Base-by-base conservation (phyloP, 2,797 vertebrate genomes). In the Spinus pinus region DNA sequence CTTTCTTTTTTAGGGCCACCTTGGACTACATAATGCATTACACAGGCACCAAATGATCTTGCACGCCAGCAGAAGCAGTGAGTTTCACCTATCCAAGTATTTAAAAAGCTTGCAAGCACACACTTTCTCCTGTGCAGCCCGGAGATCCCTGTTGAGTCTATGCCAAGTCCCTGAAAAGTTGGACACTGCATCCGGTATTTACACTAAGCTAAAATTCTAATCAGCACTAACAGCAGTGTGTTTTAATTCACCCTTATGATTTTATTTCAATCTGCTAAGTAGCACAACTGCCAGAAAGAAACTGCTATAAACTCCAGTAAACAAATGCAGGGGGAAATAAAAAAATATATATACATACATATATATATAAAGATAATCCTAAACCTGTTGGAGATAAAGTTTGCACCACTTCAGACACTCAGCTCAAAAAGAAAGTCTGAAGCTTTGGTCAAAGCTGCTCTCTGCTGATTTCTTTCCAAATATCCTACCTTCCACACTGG, bases 231-330 rank as follows among this genome's bases (percentile, higher is more conserved):
- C 97, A 98, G 97, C 97, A 98, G 97, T 98, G 98, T 98, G 98
- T 98, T 98, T 98, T 98, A 98, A 98, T 98, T 98, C 97, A 97
- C 97, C 97, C 97, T 98, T 98, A 98, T 97, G 98, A 98, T 98
- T 98, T 98, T 98, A 98, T 98, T 98, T 98, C 98, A 98, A 98
- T 98, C 97, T 98, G 97, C 97, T 98, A 97, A 98, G 97, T 94
- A 98, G 97, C 97, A 98, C 97, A 97, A 98, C 98, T 98, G 98
- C 98, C 98, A 98, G 97, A 97, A 98, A 98, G 97, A 97, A 98
- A 98, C 97, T 98, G 97, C 98, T 98, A 97, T 97, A 98, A 98
- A 98, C 97, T 98, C 97, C 94, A 96, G 97, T 98, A 98, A 98
- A 98, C 97, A 98, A 98, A 98, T 95, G 96, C 90, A 94, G 88